Evolutionary conservation across 2,113 vertebrate species (phyloP).

Genomic region (Cepphus grylle): DNA sequence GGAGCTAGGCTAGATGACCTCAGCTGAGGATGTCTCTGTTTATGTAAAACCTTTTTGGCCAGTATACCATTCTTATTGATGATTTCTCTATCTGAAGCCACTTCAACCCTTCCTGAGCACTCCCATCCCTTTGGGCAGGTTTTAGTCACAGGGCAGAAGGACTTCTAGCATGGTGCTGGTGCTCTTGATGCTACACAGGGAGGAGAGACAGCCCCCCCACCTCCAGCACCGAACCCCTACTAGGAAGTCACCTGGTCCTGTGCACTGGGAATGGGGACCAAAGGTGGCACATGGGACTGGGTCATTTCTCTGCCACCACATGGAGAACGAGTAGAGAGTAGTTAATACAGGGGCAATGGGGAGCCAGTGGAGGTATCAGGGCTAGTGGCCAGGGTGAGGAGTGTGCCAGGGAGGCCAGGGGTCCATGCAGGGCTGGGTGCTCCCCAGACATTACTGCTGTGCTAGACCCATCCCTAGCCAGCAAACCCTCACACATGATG

Average conservation of each 20-base stretch:
- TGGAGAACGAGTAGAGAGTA: background rate
- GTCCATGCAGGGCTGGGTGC: background rate
- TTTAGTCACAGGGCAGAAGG: background rate
- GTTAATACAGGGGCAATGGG: background rate
- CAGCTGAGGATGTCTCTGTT: background rate
- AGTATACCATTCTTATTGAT: background rate
- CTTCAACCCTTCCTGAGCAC: background rate
- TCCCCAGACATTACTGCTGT: background rate
- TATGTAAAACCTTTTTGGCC: background rate
- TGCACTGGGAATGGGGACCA: background rate
- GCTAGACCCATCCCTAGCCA: fast-evolving
- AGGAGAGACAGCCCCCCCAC: background rate
- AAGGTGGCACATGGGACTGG: background rate
- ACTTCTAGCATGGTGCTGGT: background rate
- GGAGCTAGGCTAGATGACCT: background rate
- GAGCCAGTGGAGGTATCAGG: background rate
- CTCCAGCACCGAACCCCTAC: fast-evolving
- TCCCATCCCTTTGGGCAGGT: background rate
- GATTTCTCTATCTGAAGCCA: background rate
- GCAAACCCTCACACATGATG: background rate
- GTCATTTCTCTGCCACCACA: background rate
- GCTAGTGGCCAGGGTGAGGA: background rate
- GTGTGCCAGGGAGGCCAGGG: background rate
- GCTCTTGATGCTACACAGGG: fast-evolving
- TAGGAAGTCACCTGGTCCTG: background rate